Evolutionary conservation across 2,113 vertebrate genomes (phyloP).

Genomic region (Acanthisitta chloris): DNA sequence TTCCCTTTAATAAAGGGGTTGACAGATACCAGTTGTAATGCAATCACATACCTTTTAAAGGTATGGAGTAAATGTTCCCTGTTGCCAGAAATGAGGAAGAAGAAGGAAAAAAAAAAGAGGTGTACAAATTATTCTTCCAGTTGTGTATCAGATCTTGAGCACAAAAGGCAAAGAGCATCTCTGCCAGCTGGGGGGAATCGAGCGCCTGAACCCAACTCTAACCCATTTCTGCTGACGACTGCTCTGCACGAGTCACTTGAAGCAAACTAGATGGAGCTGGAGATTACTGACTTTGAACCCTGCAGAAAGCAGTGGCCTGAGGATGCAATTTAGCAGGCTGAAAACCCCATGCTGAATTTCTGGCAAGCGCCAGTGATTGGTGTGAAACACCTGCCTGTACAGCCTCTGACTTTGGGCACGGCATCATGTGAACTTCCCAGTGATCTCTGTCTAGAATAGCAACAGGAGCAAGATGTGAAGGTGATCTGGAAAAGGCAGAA

Average conservation of each 20-base stretch:
- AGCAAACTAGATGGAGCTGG: slow-evolving; percentile 58
- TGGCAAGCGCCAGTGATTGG: slow-evolving; percentile 31
- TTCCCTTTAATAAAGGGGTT: neutral
- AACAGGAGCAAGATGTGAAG: slow-evolving; percentile 16
- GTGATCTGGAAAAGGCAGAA: neutral
- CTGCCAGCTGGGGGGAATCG: slow-evolving; percentile 10
- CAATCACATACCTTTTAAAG: neutral
- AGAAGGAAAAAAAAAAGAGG: neutral
- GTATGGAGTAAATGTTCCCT: neutral
- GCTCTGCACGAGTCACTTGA: slow-evolving; percentile 39
- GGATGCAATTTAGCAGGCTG: slow-evolving; percentile 52
- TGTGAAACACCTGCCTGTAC: slow-evolving; percentile 33
- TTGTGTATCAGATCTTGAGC: neutral
- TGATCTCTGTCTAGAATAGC: neutral
- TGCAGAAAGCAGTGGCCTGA: slow-evolving; percentile 49
- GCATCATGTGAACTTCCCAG: slow-evolving; percentile 7
- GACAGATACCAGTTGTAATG: neutral
- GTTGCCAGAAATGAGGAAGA: neutral
- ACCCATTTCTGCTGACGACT: slow-evolving; percentile 45
- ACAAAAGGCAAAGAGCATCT: slow-evolving; percentile 48
- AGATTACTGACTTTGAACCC: slow-evolving; percentile 27
- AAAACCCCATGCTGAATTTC: slow-evolving; percentile 44
- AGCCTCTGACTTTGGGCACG: slow-evolving; percentile 14
- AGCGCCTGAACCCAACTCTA: slow-evolving; percentile 5
- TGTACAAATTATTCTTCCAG: slow-evolving; percentile 1